These are phyloP conservation scores for Corvus hawaiiensis DNA, from an alignment of 2,113 vertebrate genomes.

Conservation along the genomic window DNA sequence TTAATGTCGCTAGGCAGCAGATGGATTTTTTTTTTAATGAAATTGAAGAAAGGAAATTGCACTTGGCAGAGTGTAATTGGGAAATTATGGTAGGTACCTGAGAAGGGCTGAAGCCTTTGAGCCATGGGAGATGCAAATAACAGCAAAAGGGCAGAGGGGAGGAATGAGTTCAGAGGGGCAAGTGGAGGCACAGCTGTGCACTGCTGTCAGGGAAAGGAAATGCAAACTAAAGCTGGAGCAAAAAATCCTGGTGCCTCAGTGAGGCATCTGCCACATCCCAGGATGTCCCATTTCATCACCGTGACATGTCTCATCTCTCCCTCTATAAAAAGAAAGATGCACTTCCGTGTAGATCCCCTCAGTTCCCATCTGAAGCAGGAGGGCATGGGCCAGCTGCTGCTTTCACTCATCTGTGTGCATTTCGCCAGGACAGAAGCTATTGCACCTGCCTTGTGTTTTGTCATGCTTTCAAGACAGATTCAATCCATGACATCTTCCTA, in stretches of 20 bases:
- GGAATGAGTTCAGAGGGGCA: background rate
- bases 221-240: background rate
- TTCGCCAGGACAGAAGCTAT: background rate
- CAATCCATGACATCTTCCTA: background rate
- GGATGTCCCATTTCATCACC: slow-evolving; percentile 14
- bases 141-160: slow-evolving; percentile 13
- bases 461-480: background rate
- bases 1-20: background rate
- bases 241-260: background rate
- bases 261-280: background rate
- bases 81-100: background rate
- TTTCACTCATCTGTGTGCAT: background rate
- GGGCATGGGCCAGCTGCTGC: background rate
- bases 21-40: background rate
- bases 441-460: background rate
- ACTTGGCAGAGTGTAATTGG: background rate
- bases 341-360: background rate
- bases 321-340: slow-evolving; percentile 10
- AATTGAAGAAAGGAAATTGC: slow-evolving; percentile 33
- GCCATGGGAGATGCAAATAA: background rate
- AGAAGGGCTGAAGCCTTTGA: slow-evolving; percentile 6
- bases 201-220: slow-evolving; percentile 7
- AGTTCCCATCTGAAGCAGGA: background rate
- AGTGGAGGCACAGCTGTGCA: background rate
- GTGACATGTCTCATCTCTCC: background rate